Percentiles rank a stretch among this genome's conserved stretches.
Evolutionary conservation across 2,797 vertebrate species (phyloP).

Genomic region (Eulemur albifrons): DNA sequence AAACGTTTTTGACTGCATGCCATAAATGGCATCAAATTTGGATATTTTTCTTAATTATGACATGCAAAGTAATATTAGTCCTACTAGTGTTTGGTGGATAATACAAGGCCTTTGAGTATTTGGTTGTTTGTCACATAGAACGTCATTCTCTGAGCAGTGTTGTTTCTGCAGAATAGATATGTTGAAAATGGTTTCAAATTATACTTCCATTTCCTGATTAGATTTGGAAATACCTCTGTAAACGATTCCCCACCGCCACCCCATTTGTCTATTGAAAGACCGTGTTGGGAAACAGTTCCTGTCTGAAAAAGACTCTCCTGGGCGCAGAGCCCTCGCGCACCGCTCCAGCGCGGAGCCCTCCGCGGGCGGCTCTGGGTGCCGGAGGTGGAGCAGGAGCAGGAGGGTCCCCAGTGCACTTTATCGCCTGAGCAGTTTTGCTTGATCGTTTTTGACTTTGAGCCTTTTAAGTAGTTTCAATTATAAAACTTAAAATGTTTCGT

Average conservation of each 20-base stretch:
- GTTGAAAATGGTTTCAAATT: background rate
- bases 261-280: background rate
- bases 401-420: slow-evolving; percentile 80
- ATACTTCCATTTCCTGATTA: slow-evolving; percentile 25
- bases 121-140: slow-evolving; percentile 7
- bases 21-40: background rate
- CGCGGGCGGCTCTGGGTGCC: background rate
- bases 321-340: background rate
- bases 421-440: slow-evolving; percentile 74
- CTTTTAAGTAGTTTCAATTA: slow-evolving; percentile 74
- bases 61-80: background rate
- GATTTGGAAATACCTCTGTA: background rate
- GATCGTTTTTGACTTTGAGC: slow-evolving; percentile 75
- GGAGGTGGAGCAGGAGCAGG: background rate
- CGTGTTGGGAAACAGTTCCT: background rate
- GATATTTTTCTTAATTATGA: background rate
- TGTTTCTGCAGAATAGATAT: background rate
- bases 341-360: background rate
- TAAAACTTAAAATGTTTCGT: slow-evolving; percentile 74
- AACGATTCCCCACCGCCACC: background rate
- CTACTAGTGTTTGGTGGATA: background rate
- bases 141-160: slow-evolving; percentile 25
- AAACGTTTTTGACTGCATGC: background rate
- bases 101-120: background rate
- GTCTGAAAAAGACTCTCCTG: background rate